Percentiles rank a stretch among this genome's conserved stretches.
These are phyloP conservation scores for Trididemnum miniatum DNA, from an alignment of 23 tunicate species.

Conservation along the genomic window DNA sequence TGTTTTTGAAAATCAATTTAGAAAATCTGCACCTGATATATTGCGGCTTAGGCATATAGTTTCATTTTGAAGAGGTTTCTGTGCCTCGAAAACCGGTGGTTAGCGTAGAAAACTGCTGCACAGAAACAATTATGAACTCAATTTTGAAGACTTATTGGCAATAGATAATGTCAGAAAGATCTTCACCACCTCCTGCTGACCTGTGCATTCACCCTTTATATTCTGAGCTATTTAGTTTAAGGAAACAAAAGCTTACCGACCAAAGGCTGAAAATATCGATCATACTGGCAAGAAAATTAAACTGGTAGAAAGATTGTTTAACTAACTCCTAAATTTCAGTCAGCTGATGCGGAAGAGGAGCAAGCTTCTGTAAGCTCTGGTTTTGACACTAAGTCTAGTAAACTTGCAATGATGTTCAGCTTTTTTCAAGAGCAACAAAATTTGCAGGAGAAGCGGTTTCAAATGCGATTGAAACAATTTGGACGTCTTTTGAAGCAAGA, in stretches of 20 bases:
- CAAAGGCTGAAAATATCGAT: background rate
- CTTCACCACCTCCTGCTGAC: background rate
- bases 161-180: background rate
- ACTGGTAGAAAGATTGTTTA: background rate
- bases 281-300: background rate
- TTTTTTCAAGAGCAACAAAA: background rate
- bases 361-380: background rate
- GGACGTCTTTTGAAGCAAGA: background rate
- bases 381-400: background rate
- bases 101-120: background rate
- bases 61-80: too few relatives aligned
- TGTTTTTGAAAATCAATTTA: too few relatives aligned
- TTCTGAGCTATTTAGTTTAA: background rate
- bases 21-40: too few relatives aligned
- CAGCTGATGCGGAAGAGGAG: background rate
- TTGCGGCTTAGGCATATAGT: too few relatives aligned
- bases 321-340: background rate
- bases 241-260: background rate
- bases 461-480: background rate
- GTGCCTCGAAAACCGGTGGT: background rate
- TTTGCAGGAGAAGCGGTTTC: background rate
- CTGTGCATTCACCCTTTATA: background rate
- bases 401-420: background rate
- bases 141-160: background rate
- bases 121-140: background rate